Evolutionary conservation across 1,140 invertebrate genomes (phyloP).

Genomic region (Ips typographus): DNA sequence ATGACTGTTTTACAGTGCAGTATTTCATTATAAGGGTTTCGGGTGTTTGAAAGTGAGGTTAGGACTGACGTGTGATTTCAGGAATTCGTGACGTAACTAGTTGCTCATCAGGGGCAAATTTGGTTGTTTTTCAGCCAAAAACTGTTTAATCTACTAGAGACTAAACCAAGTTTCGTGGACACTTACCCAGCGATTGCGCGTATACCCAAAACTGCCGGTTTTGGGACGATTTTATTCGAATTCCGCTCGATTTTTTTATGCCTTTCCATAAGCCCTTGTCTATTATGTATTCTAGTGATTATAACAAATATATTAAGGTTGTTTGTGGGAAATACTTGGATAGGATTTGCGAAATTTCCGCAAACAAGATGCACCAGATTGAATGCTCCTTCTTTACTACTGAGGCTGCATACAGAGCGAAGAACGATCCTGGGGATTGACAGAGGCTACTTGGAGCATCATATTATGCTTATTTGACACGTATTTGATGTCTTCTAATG

Average conservation of each 20-base stretch:
- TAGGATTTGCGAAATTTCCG: slow-evolving; percentile 45
- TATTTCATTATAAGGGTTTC: slow-evolving; percentile 36
- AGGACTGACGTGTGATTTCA: slow-evolving; percentile 28
- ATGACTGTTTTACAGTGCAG: slow-evolving; percentile 41
- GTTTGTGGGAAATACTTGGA: slow-evolving; percentile 42
- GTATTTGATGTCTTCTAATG: slow-evolving; percentile 44
- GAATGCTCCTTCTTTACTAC: slow-evolving; percentile 45
- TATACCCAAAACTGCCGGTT: background rate
- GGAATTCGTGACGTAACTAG: slow-evolving; percentile 34
- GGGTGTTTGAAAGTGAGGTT: slow-evolving; percentile 41
- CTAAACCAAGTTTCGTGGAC: slow-evolving; percentile 1
- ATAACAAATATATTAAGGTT: slow-evolving; percentile 42
- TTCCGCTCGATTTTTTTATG: slow-evolving; percentile 23
- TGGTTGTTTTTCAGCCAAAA: background rate
- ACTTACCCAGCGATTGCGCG: slow-evolving; percentile 2
- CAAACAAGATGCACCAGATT: slow-evolving; percentile 48
- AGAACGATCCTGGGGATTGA: slow-evolving; percentile 52
- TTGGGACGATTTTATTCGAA: background rate
- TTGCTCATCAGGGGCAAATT: slow-evolving; percentile 9
- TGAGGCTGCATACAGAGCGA: slow-evolving; percentile 48
- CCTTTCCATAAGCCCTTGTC: slow-evolving; percentile 35
- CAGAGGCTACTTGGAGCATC: slow-evolving; percentile 34
- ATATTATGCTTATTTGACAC: slow-evolving; percentile 46
- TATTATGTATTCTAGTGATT: slow-evolving; percentile 47
- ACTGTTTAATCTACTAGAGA: slow-evolving; percentile 2